Percentiles rank a stretch among this genome's conserved stretches.
Evolutionary conservation across 2,888 invertebrate genomes (phyloP).

Genomic region (Acanthococcus lagerstroemiae): DNA sequence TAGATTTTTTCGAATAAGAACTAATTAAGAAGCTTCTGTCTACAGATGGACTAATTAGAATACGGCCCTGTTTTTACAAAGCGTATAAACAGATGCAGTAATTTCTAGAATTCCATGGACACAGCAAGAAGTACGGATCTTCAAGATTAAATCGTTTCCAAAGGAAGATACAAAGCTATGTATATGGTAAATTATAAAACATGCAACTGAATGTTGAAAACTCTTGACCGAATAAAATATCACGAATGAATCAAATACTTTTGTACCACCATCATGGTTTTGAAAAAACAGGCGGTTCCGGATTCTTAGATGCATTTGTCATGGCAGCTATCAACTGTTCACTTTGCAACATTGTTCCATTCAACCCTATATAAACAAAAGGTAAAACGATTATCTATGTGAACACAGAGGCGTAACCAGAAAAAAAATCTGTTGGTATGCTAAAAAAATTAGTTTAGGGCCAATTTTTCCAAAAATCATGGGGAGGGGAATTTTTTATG

Average conservation of each 20-base stretch:
- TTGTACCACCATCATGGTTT: constrained; percentile 51
- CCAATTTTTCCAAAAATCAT: neutral
- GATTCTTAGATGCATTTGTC: constrained; percentile 61
- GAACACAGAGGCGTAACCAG: neutral
- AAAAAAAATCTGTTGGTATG: neutral
- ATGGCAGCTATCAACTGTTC: constrained; percentile 76
- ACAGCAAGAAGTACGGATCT: too few relatives aligned
- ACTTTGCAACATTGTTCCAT: constrained; percentile 79
- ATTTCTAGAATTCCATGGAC: too few relatives aligned
- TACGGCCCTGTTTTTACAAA: too few relatives aligned
- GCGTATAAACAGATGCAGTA: too few relatives aligned
- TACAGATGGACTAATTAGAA: too few relatives aligned
- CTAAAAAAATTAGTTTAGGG: neutral
- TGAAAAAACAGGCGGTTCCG: constrained; percentile 60
- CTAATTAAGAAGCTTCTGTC: too few relatives aligned
- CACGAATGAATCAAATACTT: neutral
- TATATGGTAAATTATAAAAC: too few relatives aligned
- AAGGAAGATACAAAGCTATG: too few relatives aligned
- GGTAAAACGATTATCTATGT: neutral
- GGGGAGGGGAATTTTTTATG: neutral
- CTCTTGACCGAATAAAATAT: too few relatives aligned
- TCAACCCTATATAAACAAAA: constrained; percentile 54
- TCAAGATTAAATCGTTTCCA: too few relatives aligned
- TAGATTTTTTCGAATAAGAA: too few relatives aligned
- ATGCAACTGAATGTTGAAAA: too few relatives aligned